Evolutionary conservation across 2,797 vertebrate species (phyloP), one percentile per base, ranked within the genome.

Genomic region (Malurus splendens): DNA sequence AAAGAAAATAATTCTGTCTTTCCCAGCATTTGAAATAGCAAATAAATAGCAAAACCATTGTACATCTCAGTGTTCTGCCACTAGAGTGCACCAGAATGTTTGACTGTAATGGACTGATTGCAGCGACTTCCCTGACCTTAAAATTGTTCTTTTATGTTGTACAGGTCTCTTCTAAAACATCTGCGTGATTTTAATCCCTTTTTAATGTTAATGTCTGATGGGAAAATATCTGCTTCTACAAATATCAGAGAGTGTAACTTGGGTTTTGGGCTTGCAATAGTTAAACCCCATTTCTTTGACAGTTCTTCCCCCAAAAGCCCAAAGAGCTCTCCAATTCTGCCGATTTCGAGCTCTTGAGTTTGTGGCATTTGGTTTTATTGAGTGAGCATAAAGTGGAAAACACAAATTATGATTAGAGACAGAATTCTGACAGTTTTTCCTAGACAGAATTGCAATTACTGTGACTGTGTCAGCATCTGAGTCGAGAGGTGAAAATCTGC

Each of bases 11-110:
- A 42, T 8, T 38, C 1, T 81, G 12, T 19, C 3, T 82, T 64
- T 73, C 27, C 28, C 16, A 45, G 48, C 20, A 25, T 59, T 79
- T 89, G 9, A 54, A 67, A 44, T 30, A 65, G 3, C n/a, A n/a
- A n/a, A n/a, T n/a, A n/a, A n/a, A n/a, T n/a, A n/a, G n/a, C n/a
- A n/a, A 62, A 82, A 25, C 51, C 52, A 3, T 14, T 62, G 33
- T 23, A 64, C 44, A 51, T 90, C 78, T 87, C 62, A 0, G 1
- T 44, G 23, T 93, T 96, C 93, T 79, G 87, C 97, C 97, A 96
- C 97, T 96, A 97, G 97, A 97, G 97, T 80, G 97, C 97, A 96
- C 97, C 94, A 97, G 75, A 97, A 96, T 60, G 86, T 97, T 96
- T 95, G 81, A 20, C 91, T 96, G 95, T 13, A 55, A 68, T 25